Evolutionary conservation across 1,140 invertebrate species (phyloP).

Genomic region (Drosophila elegans): DNA sequence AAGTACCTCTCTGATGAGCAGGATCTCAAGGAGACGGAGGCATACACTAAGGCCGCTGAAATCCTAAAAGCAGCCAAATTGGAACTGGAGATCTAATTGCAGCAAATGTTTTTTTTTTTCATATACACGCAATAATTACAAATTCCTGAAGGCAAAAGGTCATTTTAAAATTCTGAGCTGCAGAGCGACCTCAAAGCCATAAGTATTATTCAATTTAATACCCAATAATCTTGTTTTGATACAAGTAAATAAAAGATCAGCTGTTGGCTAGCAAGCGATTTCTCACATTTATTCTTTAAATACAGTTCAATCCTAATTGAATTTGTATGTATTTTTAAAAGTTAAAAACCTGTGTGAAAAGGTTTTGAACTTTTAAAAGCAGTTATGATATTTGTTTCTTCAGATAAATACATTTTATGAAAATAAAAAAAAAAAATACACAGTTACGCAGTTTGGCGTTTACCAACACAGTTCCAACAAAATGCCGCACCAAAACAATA

Average conservation of each 20-base stretch:
- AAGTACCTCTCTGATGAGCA: constrained; percentile 90
- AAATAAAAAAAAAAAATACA: no score
- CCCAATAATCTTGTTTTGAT: constrained; percentile 3
- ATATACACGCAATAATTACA: constrained; percentile 3
- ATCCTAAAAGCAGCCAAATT: constrained; percentile 89
- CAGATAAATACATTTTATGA: no score
- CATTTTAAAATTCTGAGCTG: constrained; percentile 3
- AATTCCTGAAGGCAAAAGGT: not conserved
- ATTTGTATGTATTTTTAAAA: no score
- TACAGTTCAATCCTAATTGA: no score
- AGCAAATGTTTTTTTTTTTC: no score
- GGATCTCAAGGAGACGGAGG: constrained; percentile 91
- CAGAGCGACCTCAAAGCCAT: not conserved
- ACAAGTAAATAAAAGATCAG: constrained; percentile 4
- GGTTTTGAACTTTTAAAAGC: no score
- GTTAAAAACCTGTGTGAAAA: no score
- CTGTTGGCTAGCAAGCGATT: no score
- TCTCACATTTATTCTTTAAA: no score
- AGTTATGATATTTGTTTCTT: no score
- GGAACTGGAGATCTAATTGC: constrained; percentile 85
- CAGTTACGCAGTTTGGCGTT: constrained; percentile 12
- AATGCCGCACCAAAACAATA: constrained; percentile 37
- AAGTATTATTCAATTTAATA: constrained; percentile 15
- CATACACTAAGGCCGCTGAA: constrained; percentile 89
- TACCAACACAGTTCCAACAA: constrained; percentile 46